Evolutionary conservation across 2,888 invertebrate species (phyloP).

Genomic region (Lumbricus terrestris): DNA sequence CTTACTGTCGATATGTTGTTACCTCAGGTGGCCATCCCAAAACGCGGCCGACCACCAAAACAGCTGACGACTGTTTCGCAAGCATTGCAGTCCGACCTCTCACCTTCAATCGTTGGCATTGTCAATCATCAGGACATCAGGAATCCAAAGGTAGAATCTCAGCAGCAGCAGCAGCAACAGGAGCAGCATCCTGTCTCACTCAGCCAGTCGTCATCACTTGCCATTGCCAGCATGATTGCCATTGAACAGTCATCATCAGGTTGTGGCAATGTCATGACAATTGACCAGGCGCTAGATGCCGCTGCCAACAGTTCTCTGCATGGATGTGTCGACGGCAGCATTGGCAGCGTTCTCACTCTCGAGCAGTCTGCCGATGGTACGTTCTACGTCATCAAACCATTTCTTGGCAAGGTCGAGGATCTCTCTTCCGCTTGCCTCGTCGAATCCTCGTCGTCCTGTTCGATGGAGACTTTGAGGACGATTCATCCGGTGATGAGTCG

Average conservation of each 20-base stretch:
- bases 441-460: not conserved
- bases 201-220: not conserved
- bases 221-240: slow-evolving; percentile 9
- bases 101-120: not conserved
- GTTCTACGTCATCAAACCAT: not conserved
- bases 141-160: too few species aligned
- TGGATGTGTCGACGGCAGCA: not conserved
- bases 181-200: not conserved
- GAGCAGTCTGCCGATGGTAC: slow-evolving; percentile 6
- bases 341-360: not conserved
- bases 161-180: too few species aligned
- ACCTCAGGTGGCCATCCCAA: not conserved
- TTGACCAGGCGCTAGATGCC: not conserved
- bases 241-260: not conserved
- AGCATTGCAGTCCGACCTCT: not conserved
- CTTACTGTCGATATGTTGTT: not conserved
- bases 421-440: not conserved
- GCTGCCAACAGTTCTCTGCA: not conserved
- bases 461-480: not conserved
- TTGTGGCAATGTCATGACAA: not conserved
- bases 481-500: not conserved
- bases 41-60: not conserved
- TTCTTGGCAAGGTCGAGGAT: not conserved
- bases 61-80: not conserved
- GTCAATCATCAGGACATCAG: not conserved